These are phyloP conservation scores for Styela plicata DNA, from an alignment of 23 tunicate species.

Conservation along the genomic window DNA sequence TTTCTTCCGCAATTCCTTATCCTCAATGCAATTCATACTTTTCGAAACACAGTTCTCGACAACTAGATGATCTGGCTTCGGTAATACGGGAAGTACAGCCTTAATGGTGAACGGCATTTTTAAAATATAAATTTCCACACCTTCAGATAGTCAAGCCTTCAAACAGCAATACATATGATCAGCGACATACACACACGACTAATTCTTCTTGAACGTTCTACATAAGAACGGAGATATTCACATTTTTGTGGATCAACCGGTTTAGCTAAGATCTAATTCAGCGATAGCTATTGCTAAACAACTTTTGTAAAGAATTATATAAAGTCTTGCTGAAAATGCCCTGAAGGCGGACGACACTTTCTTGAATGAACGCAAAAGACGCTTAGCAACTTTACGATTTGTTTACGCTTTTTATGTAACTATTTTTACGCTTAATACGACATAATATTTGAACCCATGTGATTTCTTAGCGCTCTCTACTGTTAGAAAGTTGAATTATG, in stretches of 20 bases:
- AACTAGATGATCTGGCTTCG: conserved; percentile 43
- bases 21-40: conserved; percentile 70
- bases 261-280: not conserved
- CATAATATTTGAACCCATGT: no score
- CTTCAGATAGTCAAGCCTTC: no score
- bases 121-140: no score
- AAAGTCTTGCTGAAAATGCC: not conserved
- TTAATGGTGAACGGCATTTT: conserved; percentile 52
- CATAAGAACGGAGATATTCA: not conserved
- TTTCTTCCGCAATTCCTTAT: conserved; percentile 93
- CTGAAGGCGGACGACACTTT: not conserved
- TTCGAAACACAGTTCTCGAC: conserved; percentile 10
- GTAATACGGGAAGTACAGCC: conserved; percentile 50
- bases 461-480: no score
- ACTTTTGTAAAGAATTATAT: no score
- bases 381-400: not conserved
- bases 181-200: no score
- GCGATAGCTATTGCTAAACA: not conserved
- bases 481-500: no score
- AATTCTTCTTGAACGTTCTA: no score
- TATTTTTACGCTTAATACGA: not conserved
- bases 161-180: no score
- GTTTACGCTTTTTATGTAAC: not conserved
- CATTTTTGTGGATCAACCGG: not conserved
- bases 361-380: not conserved